Evolutionary conservation across 2,797 vertebrate species (phyloP), one percentile per base, ranked within the genome.

Genomic region (Buphagus erythrorhynchus): DNA sequence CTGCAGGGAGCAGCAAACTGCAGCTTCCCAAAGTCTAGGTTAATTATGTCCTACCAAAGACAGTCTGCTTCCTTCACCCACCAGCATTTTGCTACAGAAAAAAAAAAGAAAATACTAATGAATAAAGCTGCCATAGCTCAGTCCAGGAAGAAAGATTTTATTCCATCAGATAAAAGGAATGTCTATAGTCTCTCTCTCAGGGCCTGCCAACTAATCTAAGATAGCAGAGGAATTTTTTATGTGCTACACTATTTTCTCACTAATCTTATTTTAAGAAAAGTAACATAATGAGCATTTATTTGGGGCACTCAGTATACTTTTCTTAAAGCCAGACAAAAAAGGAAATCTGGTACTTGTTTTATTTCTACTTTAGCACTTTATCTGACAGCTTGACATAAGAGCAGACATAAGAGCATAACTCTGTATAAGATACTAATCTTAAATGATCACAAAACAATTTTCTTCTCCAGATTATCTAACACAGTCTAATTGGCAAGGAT

Each of bases 261-360:
- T 90, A 81, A 75, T 86, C 54, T 96, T 85, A 77, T 92, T 95
- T 96, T 92, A 74, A 79, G 68, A n/a, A 88, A 91, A 94, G 31
- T 91, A 88, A 68, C 48, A 89, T 68, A 96, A 93, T 78, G 61
- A 91, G 51, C 33, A 83, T 91, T 92, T 94, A 93, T 95, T 95
- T 93, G 73, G 40, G 68, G 36, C 7, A 6, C 20, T 69, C 26
- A 12, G 15, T 67, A 42, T 58, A 78, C 5, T 88, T 87, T 86
- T 85, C 57, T 72, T 65, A 80, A 93, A 91, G 13, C 40, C 81
- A 93, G 81, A 86, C 63, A 57, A 75, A 75, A 95, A 93, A 68
- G 72, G 72, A 94, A 94, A 93, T 83, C 54, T 96, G 62, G 62
- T 75, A 72, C 96, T 94, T 92, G 75, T 92, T 95, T 96, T 86